Evolutionary conservation across 2,113 vertebrate species (phyloP), one percentile per base, ranked within the genome.

Genomic region (Coracopsis vasa): DNA sequence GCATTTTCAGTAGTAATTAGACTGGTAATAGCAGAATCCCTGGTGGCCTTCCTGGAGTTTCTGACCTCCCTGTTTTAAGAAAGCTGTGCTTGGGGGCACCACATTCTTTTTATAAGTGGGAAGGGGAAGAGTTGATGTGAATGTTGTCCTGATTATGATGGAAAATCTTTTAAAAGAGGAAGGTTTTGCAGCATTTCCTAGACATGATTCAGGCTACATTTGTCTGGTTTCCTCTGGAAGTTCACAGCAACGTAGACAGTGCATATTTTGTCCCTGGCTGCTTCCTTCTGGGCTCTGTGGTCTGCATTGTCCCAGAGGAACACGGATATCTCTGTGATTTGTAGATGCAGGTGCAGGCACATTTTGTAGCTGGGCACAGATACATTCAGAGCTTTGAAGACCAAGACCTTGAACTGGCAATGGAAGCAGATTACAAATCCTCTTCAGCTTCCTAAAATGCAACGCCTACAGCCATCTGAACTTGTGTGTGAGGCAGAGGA

Each of bases 1-100:
- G 88, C 82, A 20, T 93, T 95, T 94, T 94, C 85, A 80, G 72
- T 74, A 70, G 86, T 86, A 96, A 96, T 95, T 94, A 95, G 86
- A 28, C 72, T 70, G 54, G 65, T 92, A 93, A 95, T 74, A 90
- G 72, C 62, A 64, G 13, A 86, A 90, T 95, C 94, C 86, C 86
- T 71, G 44, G 82, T 92, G 86, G 72, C 80, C 61, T 81, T 96
- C 77, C 80, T 80, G 54, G 64, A 88, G 72, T 16, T 35, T 18
- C 47, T 84, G 88, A 35, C 70, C 82, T 93, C 71, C 41, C 64
- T 60, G 88, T 41, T 39, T 60, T 86, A 80, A 92, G 90, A 93
- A 95, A 92, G 33, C 54, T 91, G 67, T 95, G 92, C 92, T 94
- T 70, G 31, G 47, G 75, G 80, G 83, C 72, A 94, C 41, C 47